Percentiles rank a stretch among this genome's conserved stretches.
Conservation (phyloP, 2,888 invertebrate genomes). For the Taphrorychus bicolor region DNA sequence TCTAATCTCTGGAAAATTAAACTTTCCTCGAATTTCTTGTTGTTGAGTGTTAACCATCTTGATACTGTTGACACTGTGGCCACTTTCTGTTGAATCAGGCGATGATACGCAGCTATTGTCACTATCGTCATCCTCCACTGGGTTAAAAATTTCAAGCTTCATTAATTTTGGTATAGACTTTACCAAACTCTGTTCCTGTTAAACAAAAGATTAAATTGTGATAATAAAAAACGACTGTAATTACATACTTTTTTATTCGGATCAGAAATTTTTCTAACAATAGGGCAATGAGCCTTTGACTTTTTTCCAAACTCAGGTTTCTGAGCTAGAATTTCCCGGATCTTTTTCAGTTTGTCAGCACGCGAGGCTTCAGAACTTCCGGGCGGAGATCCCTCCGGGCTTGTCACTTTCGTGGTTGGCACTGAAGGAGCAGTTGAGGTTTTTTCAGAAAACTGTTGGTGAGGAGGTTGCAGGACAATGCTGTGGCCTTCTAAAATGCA, state of each 20-base stretch:
- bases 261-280: constrained; percentile 73
- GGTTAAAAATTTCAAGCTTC: constrained; percentile 85
- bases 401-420: constrained; percentile 6
- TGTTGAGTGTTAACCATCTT: background rate
- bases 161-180: constrained; percentile 77
- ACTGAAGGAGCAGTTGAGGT: background rate
- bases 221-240: no score
- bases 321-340: constrained; percentile 73
- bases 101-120: constrained; percentile 89
- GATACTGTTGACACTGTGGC: constrained; percentile 63
- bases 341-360: constrained; percentile 71
- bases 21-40: constrained; percentile 32
- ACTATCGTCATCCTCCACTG: constrained; percentile 90
- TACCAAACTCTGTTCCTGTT: constrained; percentile 65
- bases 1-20: constrained; percentile 51
- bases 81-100: constrained; percentile 86
- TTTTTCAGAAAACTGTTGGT: no score
- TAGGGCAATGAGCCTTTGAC: constrained; percentile 67
- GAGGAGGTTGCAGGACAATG: no score
- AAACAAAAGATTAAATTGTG: background rate
- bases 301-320: constrained; percentile 71
- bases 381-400: constrained; percentile 7
- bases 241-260: constrained; percentile 60
- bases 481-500: no score
- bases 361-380: constrained; percentile 52